Conservation (phyloP, 2,888 invertebrate genomes). For the Euzophera pinguis region DNA sequence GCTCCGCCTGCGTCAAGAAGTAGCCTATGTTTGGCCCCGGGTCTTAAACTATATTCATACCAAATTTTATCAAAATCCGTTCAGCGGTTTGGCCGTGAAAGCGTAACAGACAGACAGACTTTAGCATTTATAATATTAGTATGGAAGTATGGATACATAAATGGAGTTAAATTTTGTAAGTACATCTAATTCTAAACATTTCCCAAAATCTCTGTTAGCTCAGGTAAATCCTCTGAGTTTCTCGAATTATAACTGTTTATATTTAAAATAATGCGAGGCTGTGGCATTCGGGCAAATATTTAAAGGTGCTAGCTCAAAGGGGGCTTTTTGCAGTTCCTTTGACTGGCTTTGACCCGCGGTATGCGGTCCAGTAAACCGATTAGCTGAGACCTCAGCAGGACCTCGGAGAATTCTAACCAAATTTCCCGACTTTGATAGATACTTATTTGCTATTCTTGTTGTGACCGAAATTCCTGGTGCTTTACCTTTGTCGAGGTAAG, state of each 20-base stretch:
- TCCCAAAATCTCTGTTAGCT: not conserved
- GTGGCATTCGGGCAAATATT: constrained; percentile 72
- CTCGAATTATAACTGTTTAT: constrained; percentile 73
- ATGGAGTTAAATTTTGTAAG: too few relatives aligned
- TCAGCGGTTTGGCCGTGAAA: too few relatives aligned
- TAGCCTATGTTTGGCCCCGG: too few relatives aligned
- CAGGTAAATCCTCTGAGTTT: constrained; percentile 31
- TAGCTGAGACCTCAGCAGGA: constrained; percentile 32
- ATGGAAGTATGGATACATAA: too few relatives aligned
- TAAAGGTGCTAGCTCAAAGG: constrained; percentile 70
- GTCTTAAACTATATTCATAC: too few relatives aligned
- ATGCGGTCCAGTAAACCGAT: constrained; percentile 75
- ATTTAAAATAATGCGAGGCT: constrained; percentile 74
- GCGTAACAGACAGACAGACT: too few relatives aligned
- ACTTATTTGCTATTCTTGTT: constrained; percentile 16
- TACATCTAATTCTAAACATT: not conserved
- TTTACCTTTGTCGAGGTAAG: constrained; percentile 3
- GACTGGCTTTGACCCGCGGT: constrained; percentile 68
- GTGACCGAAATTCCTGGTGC: not conserved
- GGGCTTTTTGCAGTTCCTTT: constrained; percentile 72
- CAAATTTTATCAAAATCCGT: too few relatives aligned
- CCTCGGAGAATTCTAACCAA: constrained; percentile 19
- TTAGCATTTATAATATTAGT: too few relatives aligned
- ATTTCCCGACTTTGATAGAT: constrained; percentile 3
- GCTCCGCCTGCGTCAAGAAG: too few relatives aligned